These are phyloP conservation scores for Clangula hyemalis DNA, from an alignment of 2,797 vertebrate genomes.

Conservation along the genomic window DNA sequence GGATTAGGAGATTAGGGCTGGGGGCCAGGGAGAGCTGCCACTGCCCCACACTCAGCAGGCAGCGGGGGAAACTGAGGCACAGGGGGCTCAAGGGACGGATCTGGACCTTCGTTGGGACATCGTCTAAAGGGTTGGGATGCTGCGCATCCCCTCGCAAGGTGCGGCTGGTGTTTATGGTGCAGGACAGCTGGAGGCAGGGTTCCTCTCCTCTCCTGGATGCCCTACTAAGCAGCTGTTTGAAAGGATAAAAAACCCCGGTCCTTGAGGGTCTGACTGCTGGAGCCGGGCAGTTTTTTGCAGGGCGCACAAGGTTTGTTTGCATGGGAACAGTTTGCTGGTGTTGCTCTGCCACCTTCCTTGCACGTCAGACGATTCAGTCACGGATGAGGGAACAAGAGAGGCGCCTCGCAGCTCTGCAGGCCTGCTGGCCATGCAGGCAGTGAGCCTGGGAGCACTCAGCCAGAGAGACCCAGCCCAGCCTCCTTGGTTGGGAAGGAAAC, in stretches of 20 bases:
- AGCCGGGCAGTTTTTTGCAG: neutral
- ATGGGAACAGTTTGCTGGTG: neutral
- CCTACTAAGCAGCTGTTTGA: neutral
- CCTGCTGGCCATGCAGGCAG: neutral
- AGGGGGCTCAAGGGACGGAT: neutral
- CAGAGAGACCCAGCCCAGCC: neutral
- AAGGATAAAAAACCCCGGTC: neutral
- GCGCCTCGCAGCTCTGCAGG: neutral
- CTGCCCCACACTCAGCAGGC: neutral
- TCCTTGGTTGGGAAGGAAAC: neutral
- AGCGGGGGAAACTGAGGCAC: neutral
- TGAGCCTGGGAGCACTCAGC: fast-evolving
- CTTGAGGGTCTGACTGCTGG: too few relatives aligned
- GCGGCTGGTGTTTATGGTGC: neutral
- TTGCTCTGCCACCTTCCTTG: neutral
- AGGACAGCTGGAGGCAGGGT: neutral
- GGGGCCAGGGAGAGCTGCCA: neutral
- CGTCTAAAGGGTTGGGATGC: fast-evolving
- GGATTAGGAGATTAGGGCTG: too few relatives aligned
- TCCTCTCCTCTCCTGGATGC: neutral
- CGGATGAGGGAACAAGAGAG: neutral
- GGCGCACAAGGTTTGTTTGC: neutral
- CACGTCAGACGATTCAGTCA: neutral
- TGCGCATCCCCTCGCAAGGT: neutral
- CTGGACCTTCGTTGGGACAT: fast-evolving